phyloP scores from a whole-genome alignment of 1,140 invertebrate species.

The Centruroides vittatus region DNA sequence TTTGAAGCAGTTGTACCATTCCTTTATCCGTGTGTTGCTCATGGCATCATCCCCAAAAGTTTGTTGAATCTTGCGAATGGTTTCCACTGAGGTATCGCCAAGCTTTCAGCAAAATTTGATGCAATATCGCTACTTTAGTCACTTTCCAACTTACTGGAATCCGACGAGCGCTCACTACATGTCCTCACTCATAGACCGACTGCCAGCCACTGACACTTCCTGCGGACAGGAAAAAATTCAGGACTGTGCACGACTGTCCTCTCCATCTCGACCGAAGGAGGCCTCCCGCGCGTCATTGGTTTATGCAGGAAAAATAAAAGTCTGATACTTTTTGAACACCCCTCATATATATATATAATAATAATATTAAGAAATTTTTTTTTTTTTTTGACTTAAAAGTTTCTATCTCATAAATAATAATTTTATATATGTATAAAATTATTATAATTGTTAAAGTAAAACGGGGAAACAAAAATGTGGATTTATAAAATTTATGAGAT shows the following conservation, averaged over 20 bases:
- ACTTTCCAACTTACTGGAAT: background rate
- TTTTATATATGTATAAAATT: no score
- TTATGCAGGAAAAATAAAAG: background rate
- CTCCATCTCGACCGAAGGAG: background rate
- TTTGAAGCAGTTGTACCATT: conserved; percentile 21
- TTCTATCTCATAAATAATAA: no score
- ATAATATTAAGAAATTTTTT: no score
- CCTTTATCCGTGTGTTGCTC: conserved; percentile 18
- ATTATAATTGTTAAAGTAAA: no score
- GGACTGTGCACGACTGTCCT: background rate
- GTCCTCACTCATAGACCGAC: background rate
- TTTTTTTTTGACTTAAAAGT: no score
- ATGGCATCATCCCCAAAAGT: conserved; percentile 20
- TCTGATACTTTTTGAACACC: conserved; percentile 2
- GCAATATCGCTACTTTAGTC: conserved; percentile 10
- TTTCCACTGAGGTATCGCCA: conserved; percentile 17
- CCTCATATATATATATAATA: no score
- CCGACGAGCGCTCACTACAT: background rate
- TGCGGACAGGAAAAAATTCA: conserved; percentile 15
- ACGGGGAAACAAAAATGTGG: no score
- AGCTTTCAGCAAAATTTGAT: conserved; percentile 19
- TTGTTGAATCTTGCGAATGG: conserved; percentile 18
- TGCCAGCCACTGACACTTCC: background rate
- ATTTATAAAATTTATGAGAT: no score
- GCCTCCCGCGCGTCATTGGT: background rate